Evolutionary conservation across 2,888 invertebrate species (phyloP).

Genomic region (Elegia similella): DNA sequence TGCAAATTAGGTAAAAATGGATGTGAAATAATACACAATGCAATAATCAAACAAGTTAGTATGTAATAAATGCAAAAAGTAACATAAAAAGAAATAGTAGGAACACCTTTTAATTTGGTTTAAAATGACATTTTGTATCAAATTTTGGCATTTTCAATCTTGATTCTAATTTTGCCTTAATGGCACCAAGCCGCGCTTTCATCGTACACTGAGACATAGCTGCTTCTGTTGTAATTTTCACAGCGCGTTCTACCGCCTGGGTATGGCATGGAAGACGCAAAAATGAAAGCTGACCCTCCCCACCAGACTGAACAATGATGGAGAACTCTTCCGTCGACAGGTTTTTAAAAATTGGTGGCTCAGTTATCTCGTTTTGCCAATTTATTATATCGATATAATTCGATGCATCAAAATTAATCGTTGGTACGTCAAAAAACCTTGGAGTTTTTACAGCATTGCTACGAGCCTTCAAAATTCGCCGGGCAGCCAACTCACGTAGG

Average conservation of each 20-base stretch:
- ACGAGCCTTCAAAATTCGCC: conserved; percentile 8
- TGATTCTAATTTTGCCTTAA: not conserved
- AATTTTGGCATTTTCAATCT: not conserved
- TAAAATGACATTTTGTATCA: not conserved
- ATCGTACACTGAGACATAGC: not conserved
- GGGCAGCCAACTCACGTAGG: conserved; percentile 3
- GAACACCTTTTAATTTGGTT: not conserved
- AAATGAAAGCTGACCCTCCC: conserved; percentile 4
- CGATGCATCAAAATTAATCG: conserved; percentile 6
- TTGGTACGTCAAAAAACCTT: conserved; percentile 10
- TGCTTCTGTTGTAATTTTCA: not conserved
- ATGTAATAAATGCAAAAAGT: no score
- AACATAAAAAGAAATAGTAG: not conserved
- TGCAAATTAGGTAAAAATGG: not conserved
- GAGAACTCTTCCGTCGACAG: not conserved
- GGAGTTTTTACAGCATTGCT: conserved; percentile 4
- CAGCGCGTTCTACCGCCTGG: not conserved
- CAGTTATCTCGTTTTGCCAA: conserved; percentile 6
- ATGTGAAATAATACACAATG: not conserved
- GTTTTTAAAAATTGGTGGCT: conserved; percentile 7
- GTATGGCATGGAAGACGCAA: conserved; percentile 1
- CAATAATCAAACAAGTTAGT: not conserved
- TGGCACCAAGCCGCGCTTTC: not conserved
- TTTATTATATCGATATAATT: conserved; percentile 9
- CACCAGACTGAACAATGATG: conserved; percentile 11